These are phyloP conservation scores for Dreissena rostriformis DNA, from an alignment of 1,140 invertebrate genomes.

Conservation along the genomic window DNA sequence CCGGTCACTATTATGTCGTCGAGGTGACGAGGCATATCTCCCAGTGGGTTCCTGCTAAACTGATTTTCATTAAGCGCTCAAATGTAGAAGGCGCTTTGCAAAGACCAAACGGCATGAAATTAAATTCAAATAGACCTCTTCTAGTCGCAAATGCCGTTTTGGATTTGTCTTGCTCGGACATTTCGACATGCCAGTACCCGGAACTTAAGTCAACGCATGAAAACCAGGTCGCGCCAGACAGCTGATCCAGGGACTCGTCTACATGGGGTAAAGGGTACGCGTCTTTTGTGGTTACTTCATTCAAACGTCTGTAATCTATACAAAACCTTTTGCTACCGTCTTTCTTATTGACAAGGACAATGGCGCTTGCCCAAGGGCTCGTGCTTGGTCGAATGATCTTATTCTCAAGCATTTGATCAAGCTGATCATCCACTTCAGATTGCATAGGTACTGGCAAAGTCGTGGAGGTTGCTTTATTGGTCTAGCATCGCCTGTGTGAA, in stretches of 20 bases:
- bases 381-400: background rate
- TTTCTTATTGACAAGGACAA: too few relatives aligned
- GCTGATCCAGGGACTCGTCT: constrained; percentile 6
- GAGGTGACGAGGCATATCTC: constrained; percentile 18
- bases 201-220: constrained; percentile 12
- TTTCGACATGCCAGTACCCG: constrained; percentile 37
- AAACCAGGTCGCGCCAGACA: constrained; percentile 13
- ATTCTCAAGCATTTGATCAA: constrained; percentile 1
- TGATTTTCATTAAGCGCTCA: constrained; percentile 16
- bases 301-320: too few relatives aligned
- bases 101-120: constrained; percentile 39
- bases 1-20: too few relatives aligned
- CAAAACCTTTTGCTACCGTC: too few relatives aligned
- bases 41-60: constrained; percentile 16
- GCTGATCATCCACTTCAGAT: constrained; percentile 3
- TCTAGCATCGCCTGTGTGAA: background rate
- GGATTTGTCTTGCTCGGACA: background rate
- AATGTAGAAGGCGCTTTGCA: constrained; percentile 42
- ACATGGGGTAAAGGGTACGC: too few relatives aligned
- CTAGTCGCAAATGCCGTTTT: constrained; percentile 23
- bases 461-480: constrained; percentile 23
- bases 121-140: constrained; percentile 31
- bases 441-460: constrained; percentile 4
- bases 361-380: too few relatives aligned
- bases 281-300: too few relatives aligned